Evolutionary conservation across 2,797 vertebrate genomes (phyloP).

Genomic region (Diplodus sargus): DNA sequence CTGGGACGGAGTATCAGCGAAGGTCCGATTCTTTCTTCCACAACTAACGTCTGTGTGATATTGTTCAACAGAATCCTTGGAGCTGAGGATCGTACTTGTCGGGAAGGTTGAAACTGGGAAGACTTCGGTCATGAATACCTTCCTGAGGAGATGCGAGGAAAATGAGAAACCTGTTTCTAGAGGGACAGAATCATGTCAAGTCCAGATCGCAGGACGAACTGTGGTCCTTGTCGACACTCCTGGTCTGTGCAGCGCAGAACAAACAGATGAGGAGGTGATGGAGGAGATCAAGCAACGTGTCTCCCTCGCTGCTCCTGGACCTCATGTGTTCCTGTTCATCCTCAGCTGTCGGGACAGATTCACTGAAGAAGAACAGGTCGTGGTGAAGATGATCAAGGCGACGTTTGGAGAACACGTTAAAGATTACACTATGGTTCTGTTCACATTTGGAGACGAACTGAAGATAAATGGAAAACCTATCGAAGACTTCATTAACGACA

Average conservation of each 20-base stretch:
- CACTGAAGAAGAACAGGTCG: background rate
- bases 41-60: background rate
- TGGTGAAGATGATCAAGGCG: background rate
- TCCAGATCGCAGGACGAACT: background rate
- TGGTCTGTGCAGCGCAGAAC: background rate
- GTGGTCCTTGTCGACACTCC: background rate
- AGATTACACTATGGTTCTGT: background rate
- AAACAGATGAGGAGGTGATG: background rate
- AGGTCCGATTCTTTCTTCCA: background rate
- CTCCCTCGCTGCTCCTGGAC: background rate
- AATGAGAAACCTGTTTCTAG: background rate
- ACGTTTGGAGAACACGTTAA: rapidly evolving
- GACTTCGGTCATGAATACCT: background rate
- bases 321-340: background rate
- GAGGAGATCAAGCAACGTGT: background rate
- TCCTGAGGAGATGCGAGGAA: background rate
- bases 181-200: background rate
- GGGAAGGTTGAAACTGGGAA: background rate
- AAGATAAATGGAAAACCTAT: background rate
- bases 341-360: background rate
- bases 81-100: background rate
- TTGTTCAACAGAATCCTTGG: background rate
- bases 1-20: too few species aligned
- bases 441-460: background rate
- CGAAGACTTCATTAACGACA: rapidly evolving